Conservation (phyloP, 2,113 vertebrate species). For the Dinomys branickii region DNA sequence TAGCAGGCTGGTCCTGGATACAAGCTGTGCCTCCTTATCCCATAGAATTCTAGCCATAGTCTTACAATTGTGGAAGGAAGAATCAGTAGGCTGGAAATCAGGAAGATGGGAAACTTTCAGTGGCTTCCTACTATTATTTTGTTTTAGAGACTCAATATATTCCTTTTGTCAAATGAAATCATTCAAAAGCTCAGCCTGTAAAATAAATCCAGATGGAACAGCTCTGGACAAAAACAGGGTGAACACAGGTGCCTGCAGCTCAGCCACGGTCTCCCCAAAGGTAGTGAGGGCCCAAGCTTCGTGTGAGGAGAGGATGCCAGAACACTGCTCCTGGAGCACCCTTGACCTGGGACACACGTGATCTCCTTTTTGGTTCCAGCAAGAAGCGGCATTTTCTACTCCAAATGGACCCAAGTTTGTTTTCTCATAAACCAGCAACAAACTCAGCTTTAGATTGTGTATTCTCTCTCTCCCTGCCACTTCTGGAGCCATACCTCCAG, state of each 20-base stretch:
- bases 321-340: not conserved
- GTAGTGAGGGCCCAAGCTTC: not conserved
- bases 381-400: not conserved
- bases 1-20: too few relatives aligned
- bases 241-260: fast-evolving
- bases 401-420: not conserved
- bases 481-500: not conserved
- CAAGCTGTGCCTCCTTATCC: not conserved
- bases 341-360: not conserved
- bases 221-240: not conserved
- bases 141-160: not conserved
- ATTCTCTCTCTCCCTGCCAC: not conserved
- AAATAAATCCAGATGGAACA: slow-evolving; percentile 1
- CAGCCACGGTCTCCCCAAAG: not conserved
- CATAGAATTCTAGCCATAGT: not conserved
- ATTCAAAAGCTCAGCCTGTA: not conserved
- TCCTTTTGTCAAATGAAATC: not conserved
- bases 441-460: not conserved
- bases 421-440: not conserved
- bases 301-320: not conserved
- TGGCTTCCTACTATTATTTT: not conserved
- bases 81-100: not conserved
- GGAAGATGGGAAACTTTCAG: not conserved
- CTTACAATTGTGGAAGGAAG: not conserved
- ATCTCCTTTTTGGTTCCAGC: not conserved